phyloP scores from a whole-genome alignment of 2,888 invertebrate species.

The Flexamia atlantica region DNA sequence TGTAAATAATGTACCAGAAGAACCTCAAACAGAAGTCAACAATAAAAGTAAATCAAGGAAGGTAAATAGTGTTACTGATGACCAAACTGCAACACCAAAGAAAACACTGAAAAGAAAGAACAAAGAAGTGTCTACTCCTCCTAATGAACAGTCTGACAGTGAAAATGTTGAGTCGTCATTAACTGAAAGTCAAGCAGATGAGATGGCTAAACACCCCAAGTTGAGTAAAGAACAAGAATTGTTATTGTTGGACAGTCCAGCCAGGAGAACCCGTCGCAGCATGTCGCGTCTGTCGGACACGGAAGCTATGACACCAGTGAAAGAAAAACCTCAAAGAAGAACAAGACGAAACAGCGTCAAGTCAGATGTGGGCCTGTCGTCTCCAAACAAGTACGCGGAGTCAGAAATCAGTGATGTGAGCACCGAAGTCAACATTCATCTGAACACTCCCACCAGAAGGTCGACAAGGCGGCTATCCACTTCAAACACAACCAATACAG shows the following conservation, averaged over 20 bases:
- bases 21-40: background rate
- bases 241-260: constrained; percentile 26
- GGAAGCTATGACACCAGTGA: constrained; percentile 23
- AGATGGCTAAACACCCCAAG: background rate
- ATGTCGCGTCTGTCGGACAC: constrained; percentile 29
- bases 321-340: constrained; percentile 26
- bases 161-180: constrained; percentile 25
- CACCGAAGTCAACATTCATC: background rate
- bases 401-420: constrained; percentile 26
- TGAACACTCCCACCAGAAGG: constrained; percentile 1
- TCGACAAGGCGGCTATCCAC: constrained; percentile 8
- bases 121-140: background rate
- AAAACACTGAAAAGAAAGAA: constrained; percentile 2
- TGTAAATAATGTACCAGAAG: background rate
- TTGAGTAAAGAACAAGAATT: constrained; percentile 2
- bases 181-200: constrained; percentile 32
- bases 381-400: constrained; percentile 26
- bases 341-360: constrained; percentile 26
- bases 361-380: constrained; percentile 12
- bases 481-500: background rate
- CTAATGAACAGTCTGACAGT: constrained; percentile 13
- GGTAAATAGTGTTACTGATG: background rate
- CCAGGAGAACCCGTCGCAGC: constrained; percentile 47
- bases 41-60: background rate
- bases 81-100: background rate